phyloP scores from a whole-genome alignment of 1,140 invertebrate species.

The Amphibalanus amphitrite region DNA sequence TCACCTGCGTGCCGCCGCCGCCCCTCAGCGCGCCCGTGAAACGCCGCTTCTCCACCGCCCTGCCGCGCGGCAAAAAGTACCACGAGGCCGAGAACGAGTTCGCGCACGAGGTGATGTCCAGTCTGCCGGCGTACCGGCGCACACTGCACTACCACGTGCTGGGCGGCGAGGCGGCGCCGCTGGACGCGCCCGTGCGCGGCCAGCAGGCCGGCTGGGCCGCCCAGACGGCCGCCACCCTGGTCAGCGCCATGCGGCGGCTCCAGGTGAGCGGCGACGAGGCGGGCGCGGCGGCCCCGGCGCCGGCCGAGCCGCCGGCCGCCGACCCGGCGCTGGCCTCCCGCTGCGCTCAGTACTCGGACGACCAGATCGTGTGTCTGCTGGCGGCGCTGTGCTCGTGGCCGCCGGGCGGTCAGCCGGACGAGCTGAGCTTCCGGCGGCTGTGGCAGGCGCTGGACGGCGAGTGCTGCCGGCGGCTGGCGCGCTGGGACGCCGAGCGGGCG shows the following conservation, averaged over 20 bases:
- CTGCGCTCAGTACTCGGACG: conserved; percentile 7
- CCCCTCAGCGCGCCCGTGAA: no score
- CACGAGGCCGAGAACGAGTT: conserved; percentile 20
- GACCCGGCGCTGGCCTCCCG: conserved; percentile 10
- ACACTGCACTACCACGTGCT: no score
- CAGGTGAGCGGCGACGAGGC: conserved; percentile 15
- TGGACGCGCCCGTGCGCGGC: conserved; percentile 4
- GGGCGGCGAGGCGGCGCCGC: no score
- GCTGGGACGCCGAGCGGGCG: conserved; percentile 15
- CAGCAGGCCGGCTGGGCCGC: conserved; percentile 13
- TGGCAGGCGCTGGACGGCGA: conserved; percentile 17
- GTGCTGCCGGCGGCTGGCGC: conserved; percentile 13
- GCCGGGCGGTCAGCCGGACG: conserved; percentile 9
- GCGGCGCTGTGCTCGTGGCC: conserved; percentile 16
- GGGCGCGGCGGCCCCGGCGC: conserved; percentile 14
- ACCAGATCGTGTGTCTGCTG: conserved; percentile 15
- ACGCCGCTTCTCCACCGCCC: no score
- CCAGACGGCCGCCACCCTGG: conserved; percentile 14
- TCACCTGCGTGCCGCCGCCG: no score
- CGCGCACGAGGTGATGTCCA: conserved; percentile 16
- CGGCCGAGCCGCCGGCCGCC: conserved; percentile 13
- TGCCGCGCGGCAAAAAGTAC: no score
- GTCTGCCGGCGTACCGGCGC: conserved; percentile 15
- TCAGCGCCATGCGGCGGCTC: conserved; percentile 11
- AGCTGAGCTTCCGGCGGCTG: conserved; percentile 15